phyloP scores from a whole-genome alignment of 2,888 invertebrate species.

The Bursaphelenchus okinawaensis region DNA sequence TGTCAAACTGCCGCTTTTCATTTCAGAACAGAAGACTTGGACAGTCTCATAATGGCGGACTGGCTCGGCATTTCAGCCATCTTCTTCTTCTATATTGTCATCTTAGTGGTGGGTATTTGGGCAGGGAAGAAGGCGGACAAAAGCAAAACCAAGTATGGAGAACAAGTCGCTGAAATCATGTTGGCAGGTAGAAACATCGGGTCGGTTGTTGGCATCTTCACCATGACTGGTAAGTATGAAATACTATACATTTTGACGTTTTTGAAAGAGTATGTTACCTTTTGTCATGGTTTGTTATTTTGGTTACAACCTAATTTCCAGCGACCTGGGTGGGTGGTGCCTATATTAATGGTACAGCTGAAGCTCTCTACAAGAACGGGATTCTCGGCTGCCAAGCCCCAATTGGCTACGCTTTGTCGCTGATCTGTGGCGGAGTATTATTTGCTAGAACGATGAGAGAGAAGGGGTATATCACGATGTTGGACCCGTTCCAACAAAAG shows the following conservation, averaged over 20 bases:
- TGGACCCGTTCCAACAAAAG: constrained; percentile 77
- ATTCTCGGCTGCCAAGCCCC: constrained; percentile 91
- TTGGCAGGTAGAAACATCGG: constrained; percentile 91
- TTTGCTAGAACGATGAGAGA: constrained; percentile 96
- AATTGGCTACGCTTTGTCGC: constrained; percentile 92
- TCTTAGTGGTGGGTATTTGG: constrained; percentile 92
- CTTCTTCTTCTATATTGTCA: constrained; percentile 88
- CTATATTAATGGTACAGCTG: constrained; percentile 97
- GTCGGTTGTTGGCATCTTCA: constrained; percentile 91
- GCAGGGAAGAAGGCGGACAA: constrained; percentile 80
- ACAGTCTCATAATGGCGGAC: constrained; percentile 26
- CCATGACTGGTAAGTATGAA: constrained; percentile 79
- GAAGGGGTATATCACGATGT: constrained; percentile 87
- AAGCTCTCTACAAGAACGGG: constrained; percentile 86
- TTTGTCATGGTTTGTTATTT: background rate
- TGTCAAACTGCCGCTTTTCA: too few species aligned
- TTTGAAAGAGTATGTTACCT: background rate
- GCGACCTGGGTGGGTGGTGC: constrained; percentile 99
- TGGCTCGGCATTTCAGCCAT: constrained; percentile 78
- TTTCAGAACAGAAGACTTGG: background rate
- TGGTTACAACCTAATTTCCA: constrained; percentile 58
- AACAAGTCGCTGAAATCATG: constrained; percentile 92
- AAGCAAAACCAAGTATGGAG: constrained; percentile 65
- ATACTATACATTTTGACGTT: background rate
- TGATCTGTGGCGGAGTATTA: constrained; percentile 87